Conservation (phyloP, 2,888 invertebrate species). For the Biston stratarius region DNA sequence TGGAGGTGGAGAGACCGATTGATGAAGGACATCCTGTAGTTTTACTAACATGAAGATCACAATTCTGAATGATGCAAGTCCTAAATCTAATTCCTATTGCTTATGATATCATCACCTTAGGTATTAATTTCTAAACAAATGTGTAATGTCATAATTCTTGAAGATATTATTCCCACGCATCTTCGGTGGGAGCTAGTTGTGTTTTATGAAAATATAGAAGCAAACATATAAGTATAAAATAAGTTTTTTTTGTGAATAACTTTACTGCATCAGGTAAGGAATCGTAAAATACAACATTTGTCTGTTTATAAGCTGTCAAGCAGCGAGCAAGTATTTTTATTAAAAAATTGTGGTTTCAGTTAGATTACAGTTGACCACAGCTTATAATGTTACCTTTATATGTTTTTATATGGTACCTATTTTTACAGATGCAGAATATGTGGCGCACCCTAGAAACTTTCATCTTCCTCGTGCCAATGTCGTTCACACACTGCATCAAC, state of each 20-base stretch:
- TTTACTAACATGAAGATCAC: too few relatives aligned
- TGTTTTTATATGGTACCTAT: neutral
- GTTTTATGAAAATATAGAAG: neutral
- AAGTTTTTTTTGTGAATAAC: neutral
- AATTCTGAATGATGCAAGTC: too few relatives aligned
- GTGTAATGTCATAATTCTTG: neutral
- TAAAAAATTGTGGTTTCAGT: too few relatives aligned
- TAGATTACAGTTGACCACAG: too few relatives aligned
- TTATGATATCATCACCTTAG: neutral
- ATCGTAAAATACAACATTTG: too few relatives aligned
- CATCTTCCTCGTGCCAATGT: slow-evolving; percentile 19
- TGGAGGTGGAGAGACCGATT: too few relatives aligned
- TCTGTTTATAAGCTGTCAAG: too few relatives aligned
- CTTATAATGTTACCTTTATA: too few relatives aligned
- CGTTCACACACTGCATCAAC: neutral
- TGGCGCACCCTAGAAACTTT: slow-evolving; percentile 31
- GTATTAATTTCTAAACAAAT: neutral
- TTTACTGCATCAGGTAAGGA: neutral
- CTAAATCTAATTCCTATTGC: neutral
- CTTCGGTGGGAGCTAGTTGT: neutral
- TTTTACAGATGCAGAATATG: slow-evolving; percentile 25
- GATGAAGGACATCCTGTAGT: too few relatives aligned
- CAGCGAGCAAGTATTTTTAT: too few relatives aligned
- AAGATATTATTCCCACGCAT: neutral
- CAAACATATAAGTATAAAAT: neutral